These are phyloP conservation scores for Steatocranus sp. DNA, from an alignment of 2,797 vertebrate genomes.

Conservation along the genomic window DNA sequence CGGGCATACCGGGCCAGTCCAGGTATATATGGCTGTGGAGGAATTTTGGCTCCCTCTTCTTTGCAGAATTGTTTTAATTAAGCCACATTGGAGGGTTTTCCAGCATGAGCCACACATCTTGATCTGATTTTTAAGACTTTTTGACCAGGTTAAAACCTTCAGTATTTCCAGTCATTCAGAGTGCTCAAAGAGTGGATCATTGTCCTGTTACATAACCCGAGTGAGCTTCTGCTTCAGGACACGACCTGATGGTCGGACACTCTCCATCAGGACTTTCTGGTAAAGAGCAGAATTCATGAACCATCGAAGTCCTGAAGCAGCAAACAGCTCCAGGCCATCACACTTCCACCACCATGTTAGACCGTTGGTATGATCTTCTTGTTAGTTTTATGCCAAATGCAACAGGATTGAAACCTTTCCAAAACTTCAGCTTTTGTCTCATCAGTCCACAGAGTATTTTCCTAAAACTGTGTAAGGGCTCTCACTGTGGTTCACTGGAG, in stretches of 20 bases:
- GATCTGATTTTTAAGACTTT: background rate
- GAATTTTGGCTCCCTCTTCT: background rate
- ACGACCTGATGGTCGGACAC: too few relatives aligned
- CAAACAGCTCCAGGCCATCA: background rate
- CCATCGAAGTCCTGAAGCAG: background rate
- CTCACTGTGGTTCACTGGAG: background rate
- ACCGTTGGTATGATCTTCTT: background rate
- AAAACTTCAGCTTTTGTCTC: background rate
- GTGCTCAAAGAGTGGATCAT: background rate
- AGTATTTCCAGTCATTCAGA: background rate
- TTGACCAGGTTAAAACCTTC: background rate
- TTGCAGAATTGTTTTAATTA: background rate
- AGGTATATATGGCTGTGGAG: too few relatives aligned
- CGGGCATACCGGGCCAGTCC: too few relatives aligned
- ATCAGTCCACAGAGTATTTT: background rate
- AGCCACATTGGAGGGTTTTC: background rate
- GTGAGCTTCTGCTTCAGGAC: too few relatives aligned
- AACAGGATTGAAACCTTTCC: background rate
- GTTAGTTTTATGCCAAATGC: background rate
- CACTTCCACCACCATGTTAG: background rate
- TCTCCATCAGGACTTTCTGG: too few relatives aligned
- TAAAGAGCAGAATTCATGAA: too few relatives aligned
- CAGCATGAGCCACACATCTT: background rate
- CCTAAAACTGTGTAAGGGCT: background rate
- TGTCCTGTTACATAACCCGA: background rate